These are phyloP conservation scores for Muricea muricata DNA, from an alignment of 92 coral and sea anemone species.

Conservation along the genomic window DNA sequence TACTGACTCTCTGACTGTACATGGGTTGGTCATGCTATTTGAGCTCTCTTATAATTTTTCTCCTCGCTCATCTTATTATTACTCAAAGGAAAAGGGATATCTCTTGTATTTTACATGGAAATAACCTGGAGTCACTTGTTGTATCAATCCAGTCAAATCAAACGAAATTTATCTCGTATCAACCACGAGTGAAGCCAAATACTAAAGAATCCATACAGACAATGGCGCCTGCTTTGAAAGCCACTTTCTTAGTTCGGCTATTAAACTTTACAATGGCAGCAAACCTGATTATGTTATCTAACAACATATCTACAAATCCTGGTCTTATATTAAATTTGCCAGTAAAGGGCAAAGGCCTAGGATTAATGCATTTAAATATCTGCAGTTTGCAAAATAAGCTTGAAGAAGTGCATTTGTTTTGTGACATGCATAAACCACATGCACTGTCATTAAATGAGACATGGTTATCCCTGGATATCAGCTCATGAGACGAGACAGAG, in stretches of 20 bases:
- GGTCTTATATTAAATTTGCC: neutral
- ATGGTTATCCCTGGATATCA: slow-evolving; percentile 8
- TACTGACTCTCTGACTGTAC: too few species aligned
- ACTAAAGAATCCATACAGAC: too few species aligned
- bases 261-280: slow-evolving; percentile 15
- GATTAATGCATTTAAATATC: slow-evolving; percentile 29
- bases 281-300: slow-evolving; percentile 50
- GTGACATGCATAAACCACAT: slow-evolving; percentile 28
- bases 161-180: too few species aligned
- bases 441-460: slow-evolving; percentile 32
- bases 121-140: too few species aligned
- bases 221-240: neutral
- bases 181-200: too few species aligned
- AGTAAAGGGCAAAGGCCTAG: slow-evolving; percentile 2
- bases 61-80: too few species aligned
- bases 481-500: slow-evolving; percentile 17
- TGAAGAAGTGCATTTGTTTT: slow-evolving; percentile 27
- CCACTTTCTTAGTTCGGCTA: neutral
- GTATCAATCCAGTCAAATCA: too few species aligned
- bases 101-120: too few species aligned
- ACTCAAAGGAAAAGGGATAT: too few species aligned
- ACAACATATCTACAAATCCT: slow-evolving; percentile 23
- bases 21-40: too few species aligned
- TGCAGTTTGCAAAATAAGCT: slow-evolving; percentile 33
- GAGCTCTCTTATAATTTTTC: too few species aligned